phyloP scores from a whole-genome alignment of 1,140 invertebrate species.

The Oryctes rhinoceros region DNA sequence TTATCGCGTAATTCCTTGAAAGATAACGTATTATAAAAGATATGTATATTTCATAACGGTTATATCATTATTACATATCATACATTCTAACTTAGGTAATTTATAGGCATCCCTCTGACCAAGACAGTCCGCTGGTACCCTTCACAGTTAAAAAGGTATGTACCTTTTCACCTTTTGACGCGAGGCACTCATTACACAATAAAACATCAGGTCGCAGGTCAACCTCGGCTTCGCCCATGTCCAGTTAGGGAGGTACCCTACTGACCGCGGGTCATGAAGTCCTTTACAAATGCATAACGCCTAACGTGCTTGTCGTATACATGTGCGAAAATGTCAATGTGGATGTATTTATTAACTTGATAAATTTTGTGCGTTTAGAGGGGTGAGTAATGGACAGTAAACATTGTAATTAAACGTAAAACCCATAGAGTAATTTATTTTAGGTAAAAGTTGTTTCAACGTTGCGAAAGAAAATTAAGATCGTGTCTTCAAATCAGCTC shows the following conservation, averaged over 20 bases:
- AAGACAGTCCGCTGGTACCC: neutral
- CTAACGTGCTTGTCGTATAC: slow-evolving; percentile 6
- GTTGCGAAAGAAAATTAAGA: too few relatives aligned
- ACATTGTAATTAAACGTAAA: neutral
- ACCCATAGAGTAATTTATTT: neutral
- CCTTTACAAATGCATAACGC: neutral
- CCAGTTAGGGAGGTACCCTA: neutral
- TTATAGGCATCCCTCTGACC: neutral
- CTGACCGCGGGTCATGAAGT: slow-evolving; percentile 19
- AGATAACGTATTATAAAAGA: too few relatives aligned
- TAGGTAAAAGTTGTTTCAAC: neutral
- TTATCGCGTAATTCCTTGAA: too few relatives aligned
- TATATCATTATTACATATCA: neutral
- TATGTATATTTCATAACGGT: neutral
- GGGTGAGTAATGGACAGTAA: neutral
- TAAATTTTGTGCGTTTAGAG: neutral
- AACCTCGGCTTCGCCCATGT: slow-evolving; percentile 10
- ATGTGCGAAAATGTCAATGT: slow-evolving; percentile 3
- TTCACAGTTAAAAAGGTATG: neutral
- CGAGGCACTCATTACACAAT: slow-evolving; percentile 30
- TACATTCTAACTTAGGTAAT: neutral
- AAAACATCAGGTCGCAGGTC: slow-evolving; percentile 17
- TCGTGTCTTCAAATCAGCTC: too few relatives aligned
- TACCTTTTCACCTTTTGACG: slow-evolving; percentile 17
- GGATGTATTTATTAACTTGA: slow-evolving; percentile 2